Percentiles rank a stretch among this genome's conserved stretches.
Evolutionary conservation across 2,888 invertebrate genomes (phyloP).

Genomic region (Schizaphis graminum): DNA sequence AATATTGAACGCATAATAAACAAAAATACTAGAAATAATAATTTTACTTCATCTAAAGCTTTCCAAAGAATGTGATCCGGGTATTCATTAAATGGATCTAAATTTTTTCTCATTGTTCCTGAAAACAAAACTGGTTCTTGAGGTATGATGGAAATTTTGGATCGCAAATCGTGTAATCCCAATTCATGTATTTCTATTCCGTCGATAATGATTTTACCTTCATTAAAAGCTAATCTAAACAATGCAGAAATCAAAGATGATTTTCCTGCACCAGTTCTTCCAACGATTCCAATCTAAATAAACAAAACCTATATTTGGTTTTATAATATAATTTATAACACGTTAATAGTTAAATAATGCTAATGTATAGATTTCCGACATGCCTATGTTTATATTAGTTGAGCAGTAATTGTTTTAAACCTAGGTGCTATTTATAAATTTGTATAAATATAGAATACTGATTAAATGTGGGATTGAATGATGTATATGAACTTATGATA

Average conservation of each 20-base stretch:
- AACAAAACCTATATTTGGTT: neutral
- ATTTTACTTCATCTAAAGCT: slow-evolving; percentile 82
- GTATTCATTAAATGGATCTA: slow-evolving; percentile 89
- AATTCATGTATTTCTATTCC: slow-evolving; percentile 79
- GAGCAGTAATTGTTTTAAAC: too few species aligned
- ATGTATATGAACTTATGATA: too few species aligned
- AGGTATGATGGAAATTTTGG: slow-evolving; percentile 86
- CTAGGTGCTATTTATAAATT: too few species aligned
- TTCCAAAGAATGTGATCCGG: slow-evolving; percentile 85
- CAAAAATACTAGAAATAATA: neutral
- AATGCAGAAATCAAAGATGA: slow-evolving; percentile 83
- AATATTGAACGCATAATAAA: too few species aligned
- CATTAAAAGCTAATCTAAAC: slow-evolving; percentile 84
- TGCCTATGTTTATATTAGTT: too few species aligned
- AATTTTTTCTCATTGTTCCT: slow-evolving; percentile 87
- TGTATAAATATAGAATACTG: too few species aligned
- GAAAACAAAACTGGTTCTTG: slow-evolving; percentile 89
- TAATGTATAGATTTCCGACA: too few species aligned
- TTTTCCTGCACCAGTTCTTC: slow-evolving; percentile 88
- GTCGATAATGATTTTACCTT: slow-evolving; percentile 87
- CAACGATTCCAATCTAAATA: slow-evolving; percentile 82
- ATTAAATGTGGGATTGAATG: too few species aligned
- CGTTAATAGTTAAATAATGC: too few species aligned
- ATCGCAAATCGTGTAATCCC: slow-evolving; percentile 82
- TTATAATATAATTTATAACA: too few species aligned